Percentiles rank a stretch among this genome's conserved stretches.
phyloP scores from a whole-genome alignment of 2,888 invertebrate species.

The Hypena proboscidalis region DNA sequence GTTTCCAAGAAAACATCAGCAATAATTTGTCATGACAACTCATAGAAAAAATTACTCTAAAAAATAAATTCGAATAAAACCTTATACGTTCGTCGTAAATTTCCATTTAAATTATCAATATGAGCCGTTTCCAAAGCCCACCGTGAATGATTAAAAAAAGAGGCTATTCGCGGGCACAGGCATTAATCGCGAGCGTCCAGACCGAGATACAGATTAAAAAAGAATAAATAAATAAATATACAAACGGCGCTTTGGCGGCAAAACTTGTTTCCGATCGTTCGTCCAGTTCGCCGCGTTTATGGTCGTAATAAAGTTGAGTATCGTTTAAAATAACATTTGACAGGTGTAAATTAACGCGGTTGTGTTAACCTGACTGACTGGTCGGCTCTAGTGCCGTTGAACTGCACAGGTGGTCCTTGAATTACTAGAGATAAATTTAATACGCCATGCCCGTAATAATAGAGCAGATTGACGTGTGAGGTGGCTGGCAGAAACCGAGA shows the following conservation, averaged over 20 bases:
- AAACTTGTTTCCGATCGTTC: conserved; percentile 54
- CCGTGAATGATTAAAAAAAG: conserved; percentile 55
- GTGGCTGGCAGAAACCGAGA: conserved; percentile 56
- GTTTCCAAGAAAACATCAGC: conserved; percentile 3
- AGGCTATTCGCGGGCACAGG: conserved; percentile 54
- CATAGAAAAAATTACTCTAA: conserved; percentile 3
- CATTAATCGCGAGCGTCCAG: conserved; percentile 71
- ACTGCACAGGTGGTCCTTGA: conserved; percentile 81
- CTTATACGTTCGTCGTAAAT: conserved; percentile 13
- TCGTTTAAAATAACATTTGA: conserved; percentile 61
- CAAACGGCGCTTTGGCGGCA: conserved; percentile 73
- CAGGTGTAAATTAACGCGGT: conserved; percentile 71
- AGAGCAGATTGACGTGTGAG: conserved; percentile 59
- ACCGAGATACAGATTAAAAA: conserved; percentile 73
- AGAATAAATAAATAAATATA: conserved; percentile 63
- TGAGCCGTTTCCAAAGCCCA: conserved; percentile 47
- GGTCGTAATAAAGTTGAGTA: conserved; percentile 60
- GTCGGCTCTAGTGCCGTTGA: conserved; percentile 77
- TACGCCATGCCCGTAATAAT: conserved; percentile 78
- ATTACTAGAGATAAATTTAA: conserved; percentile 80
- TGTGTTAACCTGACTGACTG: conserved; percentile 76
- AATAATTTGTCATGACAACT: conserved; percentile 5
- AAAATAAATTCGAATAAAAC: conserved; percentile 2
- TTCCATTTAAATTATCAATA: conserved; percentile 25
- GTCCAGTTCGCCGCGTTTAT: conserved; percentile 52